Conservation (phyloP, 2,888 invertebrate genomes). For the Rhingia campestris region DNA sequence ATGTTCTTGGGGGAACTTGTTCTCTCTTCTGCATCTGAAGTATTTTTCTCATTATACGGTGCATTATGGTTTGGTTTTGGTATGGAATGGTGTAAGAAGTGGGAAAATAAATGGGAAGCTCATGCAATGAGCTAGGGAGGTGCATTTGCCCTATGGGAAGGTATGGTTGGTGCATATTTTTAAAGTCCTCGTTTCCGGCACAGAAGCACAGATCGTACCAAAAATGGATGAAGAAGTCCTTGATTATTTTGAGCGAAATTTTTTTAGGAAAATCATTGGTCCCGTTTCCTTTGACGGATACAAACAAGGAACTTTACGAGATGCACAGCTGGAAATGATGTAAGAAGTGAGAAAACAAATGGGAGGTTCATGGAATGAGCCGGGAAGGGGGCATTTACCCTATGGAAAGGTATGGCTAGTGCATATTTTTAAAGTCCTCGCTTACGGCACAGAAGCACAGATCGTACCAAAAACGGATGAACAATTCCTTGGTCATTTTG, state of each 20-base stretch:
- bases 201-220: too few relatives aligned
- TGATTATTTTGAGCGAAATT: too few relatives aligned
- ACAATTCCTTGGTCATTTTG: too few relatives aligned
- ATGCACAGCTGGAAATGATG: neutral
- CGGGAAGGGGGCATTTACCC: neutral
- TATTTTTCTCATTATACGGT: constrained; percentile 23
- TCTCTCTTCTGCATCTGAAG: constrained; percentile 5
- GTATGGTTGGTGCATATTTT: too few relatives aligned
- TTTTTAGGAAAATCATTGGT: too few relatives aligned
- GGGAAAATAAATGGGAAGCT: constrained; percentile 7
- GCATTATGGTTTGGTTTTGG: constrained; percentile 8
- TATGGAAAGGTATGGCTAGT: neutral
- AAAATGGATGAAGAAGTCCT: too few relatives aligned
- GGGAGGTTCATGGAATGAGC: neutral
- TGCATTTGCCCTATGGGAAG: neutral
- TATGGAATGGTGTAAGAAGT: neutral
- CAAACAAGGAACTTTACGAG: too few relatives aligned
- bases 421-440: too few relatives aligned
- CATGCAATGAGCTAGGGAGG: neutral
- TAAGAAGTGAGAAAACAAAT: constrained; percentile 12
- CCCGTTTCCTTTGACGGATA: too few relatives aligned
- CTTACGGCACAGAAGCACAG: too few relatives aligned
- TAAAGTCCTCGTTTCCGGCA: too few relatives aligned
- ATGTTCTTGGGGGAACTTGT: neutral
- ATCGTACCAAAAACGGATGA: too few relatives aligned